Evolutionary conservation across 2,797 vertebrate species (phyloP), one percentile per base, ranked within the genome.

Genomic region (Brachyalestes nurse): DNA sequence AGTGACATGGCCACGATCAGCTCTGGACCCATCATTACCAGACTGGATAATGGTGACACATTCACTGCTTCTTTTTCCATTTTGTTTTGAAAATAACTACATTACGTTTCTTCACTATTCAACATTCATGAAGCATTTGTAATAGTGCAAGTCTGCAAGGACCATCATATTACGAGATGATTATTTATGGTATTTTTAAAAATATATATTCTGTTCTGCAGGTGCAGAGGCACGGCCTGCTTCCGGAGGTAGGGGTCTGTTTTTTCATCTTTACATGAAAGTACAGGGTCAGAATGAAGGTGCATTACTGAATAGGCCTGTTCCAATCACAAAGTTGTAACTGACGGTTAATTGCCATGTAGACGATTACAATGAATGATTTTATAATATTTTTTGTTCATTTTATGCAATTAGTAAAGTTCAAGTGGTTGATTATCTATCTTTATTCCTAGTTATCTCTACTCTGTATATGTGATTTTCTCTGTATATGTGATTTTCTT

Each of bases 1-100:
- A 93, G 88, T 5, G 88, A 92, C 40, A 69, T 74, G 7, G 90
- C 92, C 73, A 94, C 89, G 0, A 84, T 93, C 66, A 92, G 34
- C 81, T 93, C 93, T 0, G 86, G 88, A 7, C 88, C 87, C 67
- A 91, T 94, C 80, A 77, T 28, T 23, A 90, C 61, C 51, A 87
- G 72, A 42, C 38, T 84, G 19, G 84, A 89, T 53, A 81, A 66
- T 0, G 90, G 93, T 92, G 73, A 90, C 87, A 65, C 34, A 14
- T 6, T 47, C 40, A 6, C 66, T 69, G 19, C 17, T 45, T n/a
- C 4, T 45, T 40, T 45, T 66, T 12, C 14, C 1, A 9, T 51
- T 51, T 6, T 23, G 12, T 69, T 45, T 45, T 2, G 28, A 23
- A 13, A 7, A 21, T 69, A 8, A 47, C 40, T 67, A 12, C 17